Percentiles rank a stretch among this genome's conserved stretches.
Evolutionary conservation across 2,888 invertebrate genomes (phyloP).

Genomic region (Andrena minutula): DNA sequence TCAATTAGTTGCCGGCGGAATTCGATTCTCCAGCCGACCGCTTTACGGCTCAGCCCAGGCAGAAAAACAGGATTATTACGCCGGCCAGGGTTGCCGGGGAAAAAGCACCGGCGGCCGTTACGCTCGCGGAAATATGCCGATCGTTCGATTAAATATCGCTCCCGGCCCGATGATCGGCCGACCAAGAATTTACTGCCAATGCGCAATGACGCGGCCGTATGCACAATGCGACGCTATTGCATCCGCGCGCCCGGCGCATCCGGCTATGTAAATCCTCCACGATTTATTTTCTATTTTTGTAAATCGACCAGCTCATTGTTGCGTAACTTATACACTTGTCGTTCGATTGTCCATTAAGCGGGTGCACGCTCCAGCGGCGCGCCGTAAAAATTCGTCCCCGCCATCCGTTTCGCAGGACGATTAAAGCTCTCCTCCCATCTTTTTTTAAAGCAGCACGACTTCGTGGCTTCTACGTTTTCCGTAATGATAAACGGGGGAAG

Average conservation of each 20-base stretch:
- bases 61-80: constrained; percentile 53
- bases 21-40: constrained; percentile 19
- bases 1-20: constrained; percentile 41
- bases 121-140: constrained; percentile 47
- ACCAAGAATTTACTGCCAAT: constrained; percentile 62
- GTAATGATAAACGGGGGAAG: no score
- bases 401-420: neutral
- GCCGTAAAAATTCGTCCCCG: constrained; percentile 28
- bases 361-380: neutral
- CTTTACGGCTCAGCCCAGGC: constrained; percentile 29
- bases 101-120: neutral
- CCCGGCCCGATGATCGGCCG: constrained; percentile 46
- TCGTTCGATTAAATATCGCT: constrained; percentile 64
- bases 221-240: constrained; percentile 45
- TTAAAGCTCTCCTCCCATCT: neutral
- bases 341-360: constrained; percentile 49
- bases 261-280: constrained; percentile 52
- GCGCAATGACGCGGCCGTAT: constrained; percentile 47
- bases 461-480: neutral
- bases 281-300: constrained; percentile 61
- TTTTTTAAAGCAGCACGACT: neutral
- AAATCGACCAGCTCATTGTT: constrained; percentile 49
- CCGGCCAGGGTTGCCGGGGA: constrained; percentile 14
- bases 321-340: constrained; percentile 52
- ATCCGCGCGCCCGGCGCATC: constrained; percentile 25